Percentiles rank a stretch among this genome's conserved stretches.
phyloP scores from a whole-genome alignment of 1,140 invertebrate species.

The Chelonus insularis region DNA sequence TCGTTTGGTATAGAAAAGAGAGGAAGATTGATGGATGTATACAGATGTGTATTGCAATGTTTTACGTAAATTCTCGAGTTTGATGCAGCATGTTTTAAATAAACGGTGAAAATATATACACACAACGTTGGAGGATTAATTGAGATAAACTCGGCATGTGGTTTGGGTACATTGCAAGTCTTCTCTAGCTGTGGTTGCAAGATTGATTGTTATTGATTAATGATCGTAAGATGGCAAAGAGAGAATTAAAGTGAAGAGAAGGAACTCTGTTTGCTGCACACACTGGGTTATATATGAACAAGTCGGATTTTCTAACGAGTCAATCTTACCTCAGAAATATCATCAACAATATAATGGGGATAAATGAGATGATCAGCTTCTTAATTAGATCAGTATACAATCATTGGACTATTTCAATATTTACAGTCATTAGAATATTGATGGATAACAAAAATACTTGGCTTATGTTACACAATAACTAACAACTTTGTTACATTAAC shows the following conservation, averaged over 20 bases:
- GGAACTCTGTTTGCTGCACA: background rate
- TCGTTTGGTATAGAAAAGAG: too few relatives aligned
- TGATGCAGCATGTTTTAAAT: background rate
- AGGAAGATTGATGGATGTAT: too few relatives aligned
- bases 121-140: constrained; percentile 19
- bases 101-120: constrained; percentile 4
- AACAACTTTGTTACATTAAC: too few relatives aligned
- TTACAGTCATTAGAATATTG: too few relatives aligned
- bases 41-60: too few relatives aligned
- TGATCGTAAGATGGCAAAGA: constrained; percentile 9
- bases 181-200: background rate
- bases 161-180: background rate
- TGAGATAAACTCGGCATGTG: constrained; percentile 26
- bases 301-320: constrained; percentile 16
- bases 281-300: background rate
- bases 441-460: too few relatives aligned
- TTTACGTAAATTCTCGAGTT: constrained; percentile 2
- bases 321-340: constrained; percentile 7
- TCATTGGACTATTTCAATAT: too few relatives aligned
- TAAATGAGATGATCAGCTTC: background rate
- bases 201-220: constrained; percentile 28
- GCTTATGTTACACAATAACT: too few relatives aligned
- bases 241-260: background rate
- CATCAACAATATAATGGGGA: background rate
- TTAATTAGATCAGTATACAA: background rate